These are phyloP conservation scores for Lottia gigantea DNA, from an alignment of 2,888 invertebrate genomes.

Conservation along the genomic window DNA sequence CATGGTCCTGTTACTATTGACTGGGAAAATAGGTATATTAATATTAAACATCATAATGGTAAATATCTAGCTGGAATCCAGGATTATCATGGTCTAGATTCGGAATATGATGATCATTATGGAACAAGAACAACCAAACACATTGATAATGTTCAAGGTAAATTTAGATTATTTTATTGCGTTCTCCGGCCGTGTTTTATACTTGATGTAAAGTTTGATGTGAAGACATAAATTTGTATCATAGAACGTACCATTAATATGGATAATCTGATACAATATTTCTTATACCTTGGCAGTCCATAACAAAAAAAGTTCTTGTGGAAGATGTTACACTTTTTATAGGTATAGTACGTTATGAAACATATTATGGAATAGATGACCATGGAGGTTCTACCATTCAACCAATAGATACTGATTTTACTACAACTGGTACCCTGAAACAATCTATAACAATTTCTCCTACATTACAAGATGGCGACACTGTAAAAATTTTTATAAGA, in stretches of 20 bases:
- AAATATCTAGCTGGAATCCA: neutral
- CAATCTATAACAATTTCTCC: slow-evolving; percentile 20
- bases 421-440: slow-evolving; percentile 8
- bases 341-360: slow-evolving; percentile 31
- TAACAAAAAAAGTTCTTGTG: no score
- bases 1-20: neutral
- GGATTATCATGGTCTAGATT: slow-evolving; percentile 13
- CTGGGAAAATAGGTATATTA: slow-evolving; percentile 7
- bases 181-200: no score
- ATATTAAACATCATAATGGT: neutral
- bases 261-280: no score
- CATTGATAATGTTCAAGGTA: slow-evolving; percentile 25
- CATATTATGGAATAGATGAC: slow-evolving; percentile 22
- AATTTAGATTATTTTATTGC: no score
- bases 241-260: no score
- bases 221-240: no score
- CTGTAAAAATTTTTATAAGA: slow-evolving; percentile 30
- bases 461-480: slow-evolving; percentile 29
- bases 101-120: slow-evolving; percentile 27
- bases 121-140: slow-evolving; percentile 18
- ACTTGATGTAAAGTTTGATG: no score
- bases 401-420: slow-evolving; percentile 10
- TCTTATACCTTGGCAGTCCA: no score
- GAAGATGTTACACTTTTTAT: no score
- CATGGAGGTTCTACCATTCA: slow-evolving; percentile 18